Evolutionary conservation across 1,140 invertebrate genomes (phyloP).

Genomic region (Carcinoscorpius rotundicauda): DNA sequence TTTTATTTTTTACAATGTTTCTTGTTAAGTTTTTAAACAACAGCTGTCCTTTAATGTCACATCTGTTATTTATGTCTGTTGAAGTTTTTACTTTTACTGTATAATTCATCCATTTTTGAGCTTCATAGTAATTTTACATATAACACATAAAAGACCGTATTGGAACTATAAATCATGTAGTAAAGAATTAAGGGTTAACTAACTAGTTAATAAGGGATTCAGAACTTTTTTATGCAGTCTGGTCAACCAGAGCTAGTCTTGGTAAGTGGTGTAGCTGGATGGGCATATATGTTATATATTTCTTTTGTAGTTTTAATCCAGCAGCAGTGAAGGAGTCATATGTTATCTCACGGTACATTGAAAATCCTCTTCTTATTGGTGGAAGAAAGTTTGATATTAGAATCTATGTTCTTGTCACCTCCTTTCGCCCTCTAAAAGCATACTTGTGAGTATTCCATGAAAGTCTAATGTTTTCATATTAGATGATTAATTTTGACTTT

Average conservation of each 20-base stretch:
- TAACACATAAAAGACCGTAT: neutral
- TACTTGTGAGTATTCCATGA: constrained; percentile 46
- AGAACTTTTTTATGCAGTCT: neutral
- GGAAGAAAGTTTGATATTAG: constrained; percentile 82
- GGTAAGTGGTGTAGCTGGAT: too few species aligned
- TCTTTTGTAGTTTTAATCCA: constrained; percentile 43
- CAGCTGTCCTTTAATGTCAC: too few species aligned
- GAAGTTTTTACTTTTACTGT: too few species aligned
- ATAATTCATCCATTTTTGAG: too few species aligned
- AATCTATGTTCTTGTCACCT: constrained; percentile 69
- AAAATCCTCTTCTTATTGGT: constrained; percentile 72
- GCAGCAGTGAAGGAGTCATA: constrained; percentile 72
- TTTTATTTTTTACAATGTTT: too few species aligned
- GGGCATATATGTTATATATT: neutral
- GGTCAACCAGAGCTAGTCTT: neutral
- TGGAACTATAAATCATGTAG: neutral
- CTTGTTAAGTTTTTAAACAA: too few species aligned
- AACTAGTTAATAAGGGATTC: neutral
- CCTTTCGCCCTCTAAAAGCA: constrained; percentile 65
- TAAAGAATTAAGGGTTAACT: neutral
- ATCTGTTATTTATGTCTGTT: too few species aligned
- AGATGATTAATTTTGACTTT: constrained; percentile 16
- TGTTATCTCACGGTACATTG: constrained; percentile 73
- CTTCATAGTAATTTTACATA: neutral
- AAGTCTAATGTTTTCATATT: constrained; percentile 31